Conservation (phyloP, 2,888 invertebrate species). For the Troglohyphantes excavatus region DNA sequence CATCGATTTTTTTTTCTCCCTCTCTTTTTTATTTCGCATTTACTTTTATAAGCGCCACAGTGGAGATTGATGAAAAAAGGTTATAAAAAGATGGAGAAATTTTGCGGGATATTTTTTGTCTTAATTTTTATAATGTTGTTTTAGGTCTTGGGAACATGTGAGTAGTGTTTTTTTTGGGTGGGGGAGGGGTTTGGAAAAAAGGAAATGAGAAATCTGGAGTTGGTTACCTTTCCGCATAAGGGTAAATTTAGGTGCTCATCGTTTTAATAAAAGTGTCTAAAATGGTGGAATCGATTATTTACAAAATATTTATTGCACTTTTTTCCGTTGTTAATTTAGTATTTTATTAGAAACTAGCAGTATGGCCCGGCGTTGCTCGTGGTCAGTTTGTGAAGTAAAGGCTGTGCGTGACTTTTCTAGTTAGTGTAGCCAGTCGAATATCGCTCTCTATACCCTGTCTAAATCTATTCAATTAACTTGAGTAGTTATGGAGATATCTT, state of each 20-base stretch:
- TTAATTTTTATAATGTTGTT: constrained; percentile 8
- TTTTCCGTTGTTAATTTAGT: too few species aligned
- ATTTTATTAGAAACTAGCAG: too few species aligned
- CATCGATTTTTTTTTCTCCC: not conserved
- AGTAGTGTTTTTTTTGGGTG: constrained; percentile 5
- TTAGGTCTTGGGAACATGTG: not conserved
- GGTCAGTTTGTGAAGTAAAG: too few species aligned
- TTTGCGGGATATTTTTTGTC: constrained; percentile 43
- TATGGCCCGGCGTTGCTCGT: too few species aligned
- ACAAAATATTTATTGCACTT: not conserved
- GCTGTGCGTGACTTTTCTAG: too few species aligned
- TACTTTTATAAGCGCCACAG: constrained; percentile 67
- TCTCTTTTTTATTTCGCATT: constrained; percentile 59
- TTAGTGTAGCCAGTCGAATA: too few species aligned
- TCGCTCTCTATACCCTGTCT: too few species aligned
- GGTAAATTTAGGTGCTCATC: not conserved
- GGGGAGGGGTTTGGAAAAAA: too few species aligned
- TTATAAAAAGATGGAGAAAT: constrained; percentile 47
- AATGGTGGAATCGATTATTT: not conserved
- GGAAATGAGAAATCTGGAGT: constrained; percentile 7
- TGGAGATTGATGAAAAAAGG: constrained; percentile 66
- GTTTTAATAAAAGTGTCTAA: not conserved
- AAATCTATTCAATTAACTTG: too few species aligned
- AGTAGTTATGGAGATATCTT: too few species aligned
- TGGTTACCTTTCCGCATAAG: not conserved